A percentile compares a stretch with the other conserved stretches of the same genome.
Conservation (phyloP, 2,113 vertebrate genomes). For the Phrynosoma platyrhinos region DNA sequence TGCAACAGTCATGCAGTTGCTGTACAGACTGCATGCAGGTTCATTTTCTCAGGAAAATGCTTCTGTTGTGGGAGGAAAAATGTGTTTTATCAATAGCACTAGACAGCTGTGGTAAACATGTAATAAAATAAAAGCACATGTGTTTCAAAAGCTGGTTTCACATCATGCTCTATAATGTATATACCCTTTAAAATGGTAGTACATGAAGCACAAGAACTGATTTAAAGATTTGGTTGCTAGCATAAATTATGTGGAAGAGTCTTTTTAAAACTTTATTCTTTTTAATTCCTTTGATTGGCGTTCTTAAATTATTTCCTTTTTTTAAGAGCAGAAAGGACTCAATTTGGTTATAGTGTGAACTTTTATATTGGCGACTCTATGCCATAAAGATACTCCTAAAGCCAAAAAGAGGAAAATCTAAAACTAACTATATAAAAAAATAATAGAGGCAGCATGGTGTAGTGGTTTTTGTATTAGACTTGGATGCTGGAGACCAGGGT, state of each 20-base stretch:
- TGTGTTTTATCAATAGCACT: not conserved
- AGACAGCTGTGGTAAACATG: not conserved
- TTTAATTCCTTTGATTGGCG: conserved; percentile 56
- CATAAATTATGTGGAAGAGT: conserved; percentile 60
- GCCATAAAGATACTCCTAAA: not conserved
- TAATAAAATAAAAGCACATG: not conserved
- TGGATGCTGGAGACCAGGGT: too few species aligned
- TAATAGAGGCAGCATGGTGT: too few species aligned
- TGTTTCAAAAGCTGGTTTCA: not conserved
- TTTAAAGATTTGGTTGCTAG: conserved; percentile 46
- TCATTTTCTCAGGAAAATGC: too few species aligned
- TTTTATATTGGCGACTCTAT: conserved; percentile 50
- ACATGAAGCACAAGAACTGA: too few species aligned
- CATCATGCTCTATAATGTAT: conserved; percentile 25
- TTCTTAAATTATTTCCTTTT: conserved; percentile 48
- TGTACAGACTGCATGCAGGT: too few species aligned
- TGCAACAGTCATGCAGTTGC: not conserved
- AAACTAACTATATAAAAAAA: not conserved
- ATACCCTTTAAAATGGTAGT: not conserved
- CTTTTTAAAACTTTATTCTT: conserved; percentile 58
- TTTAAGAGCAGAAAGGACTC: conserved; percentile 55
- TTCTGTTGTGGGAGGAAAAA: not conserved
- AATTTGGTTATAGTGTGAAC: conserved; percentile 65
- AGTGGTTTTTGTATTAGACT: too few species aligned
- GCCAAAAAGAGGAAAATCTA: not conserved